These are phyloP conservation scores for Apomyelois bistriatella DNA, from an alignment of 2,888 invertebrate species.

Conservation along the genomic window DNA sequence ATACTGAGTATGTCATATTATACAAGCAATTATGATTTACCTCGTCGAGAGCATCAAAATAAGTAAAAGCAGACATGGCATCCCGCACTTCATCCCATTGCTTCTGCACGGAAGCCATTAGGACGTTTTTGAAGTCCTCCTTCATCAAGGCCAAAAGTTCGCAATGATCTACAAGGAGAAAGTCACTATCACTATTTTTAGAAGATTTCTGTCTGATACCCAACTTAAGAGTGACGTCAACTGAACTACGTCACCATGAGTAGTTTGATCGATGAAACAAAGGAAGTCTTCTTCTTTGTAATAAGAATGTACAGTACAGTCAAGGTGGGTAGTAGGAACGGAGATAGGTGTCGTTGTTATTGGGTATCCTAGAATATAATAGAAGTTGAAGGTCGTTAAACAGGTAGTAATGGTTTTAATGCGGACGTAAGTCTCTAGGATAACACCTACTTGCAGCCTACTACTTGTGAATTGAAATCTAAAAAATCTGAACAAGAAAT, in stretches of 20 bases:
- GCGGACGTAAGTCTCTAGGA: neutral
- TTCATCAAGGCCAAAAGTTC: slow-evolving; percentile 83
- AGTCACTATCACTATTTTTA: neutral
- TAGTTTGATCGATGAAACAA: slow-evolving; percentile 32
- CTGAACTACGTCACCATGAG: slow-evolving; percentile 33
- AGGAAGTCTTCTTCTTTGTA: neutral
- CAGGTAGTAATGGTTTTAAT: neutral
- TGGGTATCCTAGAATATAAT: neutral
- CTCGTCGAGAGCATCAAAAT: slow-evolving; percentile 82
- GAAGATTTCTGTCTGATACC: too few species aligned
- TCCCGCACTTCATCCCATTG: slow-evolving; percentile 82
- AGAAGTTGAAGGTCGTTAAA: slow-evolving; percentile 11
- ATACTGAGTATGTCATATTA: too few species aligned
- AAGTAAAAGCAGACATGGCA: slow-evolving; percentile 81
- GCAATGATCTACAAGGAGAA: slow-evolving; percentile 57
- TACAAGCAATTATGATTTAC: slow-evolving; percentile 28
- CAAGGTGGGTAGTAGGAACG: neutral
- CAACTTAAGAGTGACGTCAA: slow-evolving; percentile 9
- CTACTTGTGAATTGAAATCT: too few species aligned
- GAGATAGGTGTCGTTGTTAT: too few species aligned
- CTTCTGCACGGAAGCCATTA: slow-evolving; percentile 78
- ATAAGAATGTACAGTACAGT: neutral
- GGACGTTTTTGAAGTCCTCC: slow-evolving; percentile 82
- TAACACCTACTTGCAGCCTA: neutral
- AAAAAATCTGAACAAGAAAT: too few species aligned